Evolutionary conservation across 1,140 invertebrate species (phyloP).

Genomic region (Lanistes nyassanus): DNA sequence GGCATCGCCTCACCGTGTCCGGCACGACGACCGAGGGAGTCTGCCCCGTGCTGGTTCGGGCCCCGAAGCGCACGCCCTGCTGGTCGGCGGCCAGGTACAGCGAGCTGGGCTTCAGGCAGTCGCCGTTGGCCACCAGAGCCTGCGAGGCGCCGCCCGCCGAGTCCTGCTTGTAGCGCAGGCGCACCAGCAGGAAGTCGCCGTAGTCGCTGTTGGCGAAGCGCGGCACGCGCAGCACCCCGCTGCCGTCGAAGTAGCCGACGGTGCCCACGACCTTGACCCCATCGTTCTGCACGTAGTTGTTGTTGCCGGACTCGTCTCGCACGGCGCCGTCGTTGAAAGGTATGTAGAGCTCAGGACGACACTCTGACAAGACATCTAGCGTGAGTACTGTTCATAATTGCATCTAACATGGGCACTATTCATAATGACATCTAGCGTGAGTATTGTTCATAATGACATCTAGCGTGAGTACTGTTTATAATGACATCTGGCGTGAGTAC

Average conservation of each 20-base stretch:
- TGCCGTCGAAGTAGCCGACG: conserved; percentile 47
- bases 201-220: conserved; percentile 46
- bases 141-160: conserved; percentile 12
- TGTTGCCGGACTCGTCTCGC: conserved; percentile 41
- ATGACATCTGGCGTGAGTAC: no score
- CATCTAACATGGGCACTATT: no score
- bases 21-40: conserved; percentile 35
- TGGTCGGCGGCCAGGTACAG: conserved; percentile 53
- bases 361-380: no score
- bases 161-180: conserved; percentile 33
- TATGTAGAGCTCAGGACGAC: conserved; percentile 41
- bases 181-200: conserved; percentile 41
- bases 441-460: no score
- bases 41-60: conserved; percentile 28
- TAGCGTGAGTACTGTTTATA: no score
- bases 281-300: conserved; percentile 38
- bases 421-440: no score
- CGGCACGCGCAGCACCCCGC: conserved; percentile 41
- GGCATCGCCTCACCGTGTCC: conserved; percentile 27
- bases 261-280: conserved; percentile 42
- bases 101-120: conserved; percentile 46
- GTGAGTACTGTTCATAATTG: no score
- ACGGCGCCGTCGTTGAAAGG: conserved; percentile 38
- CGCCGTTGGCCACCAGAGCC: conserved; percentile 48
- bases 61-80: conserved; percentile 54